A percentile compares a stretch with the other conserved stretches of the same genome.
phyloP scores from a whole-genome alignment of 2,888 invertebrate species.

The Himalopsyche tibetana region DNA sequence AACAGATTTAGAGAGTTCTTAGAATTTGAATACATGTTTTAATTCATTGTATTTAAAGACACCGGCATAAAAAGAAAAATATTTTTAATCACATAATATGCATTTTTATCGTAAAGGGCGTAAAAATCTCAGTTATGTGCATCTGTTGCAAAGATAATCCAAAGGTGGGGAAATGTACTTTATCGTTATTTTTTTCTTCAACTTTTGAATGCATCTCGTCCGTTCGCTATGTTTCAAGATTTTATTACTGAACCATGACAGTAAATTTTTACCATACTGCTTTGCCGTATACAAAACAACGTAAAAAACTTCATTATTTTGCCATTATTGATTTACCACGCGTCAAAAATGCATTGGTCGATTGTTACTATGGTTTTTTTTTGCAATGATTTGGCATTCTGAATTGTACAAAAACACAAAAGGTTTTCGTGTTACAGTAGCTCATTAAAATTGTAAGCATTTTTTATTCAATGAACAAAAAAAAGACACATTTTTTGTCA shows the following conservation, averaged over 20 bases:
- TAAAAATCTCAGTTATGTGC: conserved; percentile 3
- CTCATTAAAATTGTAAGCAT: background rate
- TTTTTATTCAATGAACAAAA: background rate
- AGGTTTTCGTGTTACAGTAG: background rate
- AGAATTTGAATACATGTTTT: too few relatives aligned
- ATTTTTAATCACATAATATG: too few relatives aligned
- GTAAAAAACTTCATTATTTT: conserved; percentile 19
- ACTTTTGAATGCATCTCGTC: conserved; percentile 7
- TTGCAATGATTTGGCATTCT: conserved; percentile 40
- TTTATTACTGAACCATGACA: conserved; percentile 38
- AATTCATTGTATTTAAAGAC: too few relatives aligned
- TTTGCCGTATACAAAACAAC: background rate
- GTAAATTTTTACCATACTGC: conserved; percentile 24
- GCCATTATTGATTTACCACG: conserved; percentile 32
- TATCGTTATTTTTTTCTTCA: background rate
- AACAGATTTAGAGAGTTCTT: too few relatives aligned
- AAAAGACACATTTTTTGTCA: too few relatives aligned
- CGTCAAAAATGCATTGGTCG: conserved; percentile 28
- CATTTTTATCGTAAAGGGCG: too few relatives aligned
- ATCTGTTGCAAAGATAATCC: conserved; percentile 9
- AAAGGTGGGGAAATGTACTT: conserved; percentile 1
- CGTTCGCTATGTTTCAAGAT: conserved; percentile 19
- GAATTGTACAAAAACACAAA: conserved; percentile 2
- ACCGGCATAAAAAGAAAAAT: too few relatives aligned
- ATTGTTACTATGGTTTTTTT: background rate